These are phyloP conservation scores for Caradrina clavipalpis DNA, from an alignment of 2,888 invertebrate genomes.

Conservation along the genomic window DNA sequence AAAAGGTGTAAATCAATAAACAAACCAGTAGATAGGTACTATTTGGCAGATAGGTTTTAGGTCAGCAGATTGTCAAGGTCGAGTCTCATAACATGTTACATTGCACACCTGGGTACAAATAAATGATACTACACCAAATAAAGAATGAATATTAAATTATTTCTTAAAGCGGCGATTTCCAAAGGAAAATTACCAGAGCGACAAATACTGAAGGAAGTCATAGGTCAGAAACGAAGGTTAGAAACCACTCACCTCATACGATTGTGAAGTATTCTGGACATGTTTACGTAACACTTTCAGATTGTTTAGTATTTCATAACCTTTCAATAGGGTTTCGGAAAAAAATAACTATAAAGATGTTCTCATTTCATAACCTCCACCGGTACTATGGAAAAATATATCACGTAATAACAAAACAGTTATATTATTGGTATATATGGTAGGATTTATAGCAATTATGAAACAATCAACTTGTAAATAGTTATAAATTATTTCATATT, in stretches of 20 bases:
- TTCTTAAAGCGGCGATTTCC: neutral
- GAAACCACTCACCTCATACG: constrained; percentile 80
- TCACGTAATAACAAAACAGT: constrained; percentile 72
- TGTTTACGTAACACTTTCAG: constrained; percentile 80
- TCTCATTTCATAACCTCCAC: constrained; percentile 85
- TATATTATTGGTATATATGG: constrained; percentile 65
- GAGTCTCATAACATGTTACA: constrained; percentile 30
- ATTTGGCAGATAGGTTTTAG: constrained; percentile 39
- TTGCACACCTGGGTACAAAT: constrained; percentile 7
- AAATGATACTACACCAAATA: neutral
- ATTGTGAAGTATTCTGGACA: constrained; percentile 88
- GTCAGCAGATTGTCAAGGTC: constrained; percentile 51
- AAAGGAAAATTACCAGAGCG: constrained; percentile 24
- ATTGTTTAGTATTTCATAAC: constrained; percentile 79
- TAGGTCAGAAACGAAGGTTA: constrained; percentile 45
- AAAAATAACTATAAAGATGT: constrained; percentile 66
- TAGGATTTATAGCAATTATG: constrained; percentile 75
- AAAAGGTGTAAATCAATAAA: constrained; percentile 34
- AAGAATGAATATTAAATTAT: neutral
- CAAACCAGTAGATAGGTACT: constrained; percentile 26
- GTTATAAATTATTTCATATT: constrained; percentile 85
- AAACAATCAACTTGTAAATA: constrained; percentile 87
- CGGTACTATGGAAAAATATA: constrained; percentile 74
- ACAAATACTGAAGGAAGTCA: constrained; percentile 30
- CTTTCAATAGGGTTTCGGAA: constrained; percentile 68